Evolutionary conservation across 2,888 invertebrate species (phyloP).

Genomic region (Danaus chrysippus): DNA sequence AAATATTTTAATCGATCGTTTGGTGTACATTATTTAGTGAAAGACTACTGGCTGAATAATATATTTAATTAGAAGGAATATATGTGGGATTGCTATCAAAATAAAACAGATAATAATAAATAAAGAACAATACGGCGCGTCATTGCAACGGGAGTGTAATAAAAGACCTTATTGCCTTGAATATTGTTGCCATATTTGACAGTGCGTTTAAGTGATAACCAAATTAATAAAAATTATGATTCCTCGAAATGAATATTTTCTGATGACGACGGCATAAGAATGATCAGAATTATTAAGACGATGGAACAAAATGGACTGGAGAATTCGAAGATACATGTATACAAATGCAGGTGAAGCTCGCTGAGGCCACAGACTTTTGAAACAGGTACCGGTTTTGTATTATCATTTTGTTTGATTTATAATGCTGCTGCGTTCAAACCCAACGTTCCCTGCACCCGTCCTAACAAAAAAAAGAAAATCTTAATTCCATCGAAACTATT

Average conservation of each 20-base stretch:
- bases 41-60: conserved; percentile 11
- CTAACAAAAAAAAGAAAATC: conserved; percentile 19
- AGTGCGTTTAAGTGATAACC: conserved; percentile 39
- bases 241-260: conserved; percentile 44
- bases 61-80: conserved; percentile 29
- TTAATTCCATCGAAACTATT: conserved; percentile 10
- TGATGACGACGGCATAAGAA: conserved; percentile 45
- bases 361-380: conserved; percentile 71
- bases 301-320: conserved; percentile 61
- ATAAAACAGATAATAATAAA: conserved; percentile 75
- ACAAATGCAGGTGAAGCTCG: conserved; percentile 62
- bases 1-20: conserved; percentile 12
- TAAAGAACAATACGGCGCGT: conserved; percentile 60
- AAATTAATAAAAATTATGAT: conserved; percentile 53
- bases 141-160: conserved; percentile 38
- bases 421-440: conserved; percentile 50
- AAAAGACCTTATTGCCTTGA: conserved; percentile 55
- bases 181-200: conserved; percentile 50
- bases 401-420: conserved; percentile 77
- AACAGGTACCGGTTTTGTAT: conserved; percentile 77
- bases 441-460: conserved; percentile 49
- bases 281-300: conserved; percentile 28
- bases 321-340: conserved; percentile 56
- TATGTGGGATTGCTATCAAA: conserved; percentile 58
- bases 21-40: conserved; percentile 26